Conservation (phyloP, 2,888 invertebrate genomes). For the Caenorhabditis sinica region DNA sequence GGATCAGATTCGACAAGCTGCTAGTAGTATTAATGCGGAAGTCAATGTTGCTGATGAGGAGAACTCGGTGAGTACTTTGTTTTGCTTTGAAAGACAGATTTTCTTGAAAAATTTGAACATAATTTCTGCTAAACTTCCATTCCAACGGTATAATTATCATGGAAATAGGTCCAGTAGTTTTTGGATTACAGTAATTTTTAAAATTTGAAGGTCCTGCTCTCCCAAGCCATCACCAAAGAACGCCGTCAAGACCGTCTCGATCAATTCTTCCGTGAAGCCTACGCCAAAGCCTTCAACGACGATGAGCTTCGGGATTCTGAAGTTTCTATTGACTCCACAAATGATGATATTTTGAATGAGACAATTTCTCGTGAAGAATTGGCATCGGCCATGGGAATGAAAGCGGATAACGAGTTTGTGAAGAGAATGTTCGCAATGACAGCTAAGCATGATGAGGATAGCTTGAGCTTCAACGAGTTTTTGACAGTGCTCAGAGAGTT, state of each 20-base stretch:
- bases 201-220: slow-evolving; percentile 46
- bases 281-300: slow-evolving; percentile 70
- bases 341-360: slow-evolving; percentile 78
- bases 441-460: slow-evolving; percentile 88
- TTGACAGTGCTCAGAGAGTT: slow-evolving; percentile 88
- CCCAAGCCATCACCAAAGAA: slow-evolving; percentile 69
- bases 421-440: slow-evolving; percentile 98
- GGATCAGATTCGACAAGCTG: slow-evolving; percentile 40
- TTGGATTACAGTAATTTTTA: no score
- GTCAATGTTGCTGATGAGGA: slow-evolving; percentile 56
- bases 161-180: no score
- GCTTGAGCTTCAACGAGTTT: slow-evolving; percentile 94
- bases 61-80: slow-evolving; percentile 23
- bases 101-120: not conserved
- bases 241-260: slow-evolving; percentile 94
- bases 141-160: no score
- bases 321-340: slow-evolving; percentile 47
- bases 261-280: slow-evolving; percentile 90
- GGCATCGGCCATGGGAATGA: slow-evolving; percentile 96
- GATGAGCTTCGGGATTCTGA: slow-evolving; percentile 75
- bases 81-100: not conserved
- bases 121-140: no score
- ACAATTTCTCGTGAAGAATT: slow-evolving; percentile 88
- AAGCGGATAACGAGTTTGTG: slow-evolving; percentile 94
- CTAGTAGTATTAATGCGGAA: slow-evolving; percentile 44